Base-by-base conservation (phyloP, 1,140 invertebrate genomes). In the Anastrepha ludens region DNA sequence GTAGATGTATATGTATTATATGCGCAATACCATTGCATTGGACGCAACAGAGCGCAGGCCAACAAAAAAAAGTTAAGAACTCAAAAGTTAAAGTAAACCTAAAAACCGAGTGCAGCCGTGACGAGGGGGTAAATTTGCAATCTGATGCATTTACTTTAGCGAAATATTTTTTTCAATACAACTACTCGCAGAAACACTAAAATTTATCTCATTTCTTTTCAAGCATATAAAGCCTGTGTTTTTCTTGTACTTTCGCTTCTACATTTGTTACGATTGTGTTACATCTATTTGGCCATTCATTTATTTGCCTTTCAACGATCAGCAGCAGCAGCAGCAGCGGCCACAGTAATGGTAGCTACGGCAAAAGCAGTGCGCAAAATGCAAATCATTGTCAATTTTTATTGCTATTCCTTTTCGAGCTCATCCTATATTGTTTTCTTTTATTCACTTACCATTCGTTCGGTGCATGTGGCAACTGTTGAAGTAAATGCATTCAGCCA, bases 131-230 rank as follows among this genome's bases (percentile, higher is more conserved):
- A 6, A 67, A 50, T 81, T 74, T 81, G 20, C 74, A 58, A 50
- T 81, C 47, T 81, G 74, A 47, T 81, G 74, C 74, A 81, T 81
- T 81, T 41, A 81, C 47, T 81, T 81, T 81, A 55, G 9, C 74
- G 55, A 81, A 58, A 55, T 55, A 81, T 81, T 58, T 9, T 29
- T 81, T 81, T 50, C 74, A 20, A 50, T 81, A n/a, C 74, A 55
- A n/a, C 60, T 39, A 29, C 17, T 41, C 67, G 39, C 17, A 74
- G 2, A 74, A 74, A 74, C 44, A 17, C 3, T 44, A 41, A 74
- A 81, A 81, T 81, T 81, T 58, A 55, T 81, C 47, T 81, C 50
- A 81, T 81, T 81, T 55, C n/a, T 29, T n/a, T 81, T 50, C 15
- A 3, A 78, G 2, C 15, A 20, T 20, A 50, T 1, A 47, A 29